A percentile compares a stretch with the other conserved stretches of the same genome.
Evolutionary conservation across 2,113 vertebrate species (phyloP).

Genomic region (Psittacus erithacus): DNA sequence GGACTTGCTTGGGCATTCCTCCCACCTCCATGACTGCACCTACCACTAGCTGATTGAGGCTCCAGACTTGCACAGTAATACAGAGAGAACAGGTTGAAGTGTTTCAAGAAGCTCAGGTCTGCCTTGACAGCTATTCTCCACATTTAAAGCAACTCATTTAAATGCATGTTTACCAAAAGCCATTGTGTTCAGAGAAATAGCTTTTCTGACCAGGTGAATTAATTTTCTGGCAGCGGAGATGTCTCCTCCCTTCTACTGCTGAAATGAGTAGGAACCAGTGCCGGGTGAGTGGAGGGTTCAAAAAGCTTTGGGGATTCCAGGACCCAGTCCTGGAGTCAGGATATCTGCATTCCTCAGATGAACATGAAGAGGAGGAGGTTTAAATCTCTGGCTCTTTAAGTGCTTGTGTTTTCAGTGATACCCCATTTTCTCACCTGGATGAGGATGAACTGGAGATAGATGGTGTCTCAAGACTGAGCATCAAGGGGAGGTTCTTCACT

Average conservation of each 20-base stretch:
- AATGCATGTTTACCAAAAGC: neutral
- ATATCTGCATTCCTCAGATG: neutral
- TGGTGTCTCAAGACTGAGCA: fast-evolving
- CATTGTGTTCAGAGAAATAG: neutral
- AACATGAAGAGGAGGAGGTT: neutral
- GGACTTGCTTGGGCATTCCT: neutral
- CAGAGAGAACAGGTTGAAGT: neutral
- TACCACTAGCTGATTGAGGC: neutral
- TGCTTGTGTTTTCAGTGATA: neutral
- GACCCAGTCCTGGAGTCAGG: no score
- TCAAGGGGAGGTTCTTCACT: neutral
- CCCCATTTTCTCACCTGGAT: neutral
- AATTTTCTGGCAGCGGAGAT: neutral
- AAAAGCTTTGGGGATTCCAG: neutral
- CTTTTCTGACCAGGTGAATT: neutral
- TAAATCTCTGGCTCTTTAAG: neutral
- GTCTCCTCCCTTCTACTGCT: neutral
- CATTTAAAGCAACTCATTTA: neutral
- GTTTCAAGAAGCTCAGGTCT: neutral
- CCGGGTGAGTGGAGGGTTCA: neutral
- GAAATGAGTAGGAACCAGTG: neutral
- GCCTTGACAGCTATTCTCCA: neutral
- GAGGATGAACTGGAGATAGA: neutral
- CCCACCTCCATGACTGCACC: neutral
- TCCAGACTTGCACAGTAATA: no score